Evolutionary conservation across 2,113 vertebrate species (phyloP).

Genomic region (Campylomormyrus numenius): DNA sequence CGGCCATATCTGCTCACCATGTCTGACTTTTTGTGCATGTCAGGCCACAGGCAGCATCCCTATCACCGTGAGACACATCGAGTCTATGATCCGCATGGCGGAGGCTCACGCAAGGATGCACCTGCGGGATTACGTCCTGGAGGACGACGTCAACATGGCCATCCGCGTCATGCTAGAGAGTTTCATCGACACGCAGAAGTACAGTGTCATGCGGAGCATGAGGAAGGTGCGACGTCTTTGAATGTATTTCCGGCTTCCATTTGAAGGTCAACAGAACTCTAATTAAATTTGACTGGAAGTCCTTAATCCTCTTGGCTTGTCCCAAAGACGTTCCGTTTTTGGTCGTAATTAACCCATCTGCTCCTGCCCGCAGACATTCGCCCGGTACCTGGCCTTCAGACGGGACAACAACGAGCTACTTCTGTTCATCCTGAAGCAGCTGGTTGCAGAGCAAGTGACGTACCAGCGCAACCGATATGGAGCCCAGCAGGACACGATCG

Average conservation of each 20-base stretch:
- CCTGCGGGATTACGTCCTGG: conserved; percentile 86
- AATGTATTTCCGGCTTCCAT: background rate
- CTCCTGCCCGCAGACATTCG: conserved; percentile 69
- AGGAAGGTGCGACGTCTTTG: conserved; percentile 69
- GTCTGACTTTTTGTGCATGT: background rate
- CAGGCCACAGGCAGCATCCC: conserved; percentile 96
- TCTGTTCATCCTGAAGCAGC: conserved; percentile 92
- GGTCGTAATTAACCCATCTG: background rate
- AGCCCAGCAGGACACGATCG: conserved; percentile 79
- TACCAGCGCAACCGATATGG: conserved; percentile 94
- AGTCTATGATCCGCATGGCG: conserved; percentile 97
- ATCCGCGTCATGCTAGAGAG: conserved; percentile 97
- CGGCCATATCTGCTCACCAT: background rate
- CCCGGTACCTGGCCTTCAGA: conserved; percentile 87
- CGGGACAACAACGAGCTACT: conserved; percentile 94
- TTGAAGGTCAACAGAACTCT: background rate
- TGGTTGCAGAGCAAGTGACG: conserved; percentile 82
- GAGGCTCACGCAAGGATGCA: conserved; percentile 94
- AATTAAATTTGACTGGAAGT: background rate
- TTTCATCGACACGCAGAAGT: conserved; percentile 98
- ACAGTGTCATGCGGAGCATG: conserved; percentile 95
- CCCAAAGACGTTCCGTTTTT: background rate
- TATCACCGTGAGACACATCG: conserved; percentile 94
- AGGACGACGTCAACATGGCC: conserved; percentile 98
- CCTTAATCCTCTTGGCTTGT: background rate